Percentiles rank a stretch among this genome's conserved stretches.
These are phyloP conservation scores for Aldrovandia affinis DNA, from an alignment of 2,797 vertebrate genomes.

Conservation along the genomic window DNA sequence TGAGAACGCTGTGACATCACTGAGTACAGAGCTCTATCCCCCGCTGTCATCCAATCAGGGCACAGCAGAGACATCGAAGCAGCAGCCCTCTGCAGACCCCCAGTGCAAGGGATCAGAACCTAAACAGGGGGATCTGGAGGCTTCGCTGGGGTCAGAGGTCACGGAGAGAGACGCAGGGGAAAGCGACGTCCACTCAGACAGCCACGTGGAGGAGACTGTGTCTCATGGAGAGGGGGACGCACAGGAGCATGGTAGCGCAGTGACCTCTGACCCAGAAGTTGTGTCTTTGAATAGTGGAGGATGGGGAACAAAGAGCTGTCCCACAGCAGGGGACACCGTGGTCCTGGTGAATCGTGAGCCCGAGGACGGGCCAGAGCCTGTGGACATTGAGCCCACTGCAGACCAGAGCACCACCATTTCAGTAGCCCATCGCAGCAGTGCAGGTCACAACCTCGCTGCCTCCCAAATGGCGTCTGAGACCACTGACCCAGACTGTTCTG, in stretches of 20 bases:
- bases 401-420: neutral
- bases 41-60: constrained; percentile 41
- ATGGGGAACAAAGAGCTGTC: neutral
- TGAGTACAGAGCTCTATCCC: constrained; percentile 40
- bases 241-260: neutral
- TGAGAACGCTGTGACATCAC: constrained; percentile 20
- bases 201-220: neutral
- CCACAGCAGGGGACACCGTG: constrained; percentile 34
- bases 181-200: neutral
- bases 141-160: neutral
- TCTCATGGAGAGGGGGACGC: neutral
- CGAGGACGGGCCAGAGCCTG: constrained; percentile 29
- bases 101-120: constrained; percentile 18
- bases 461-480: neutral
- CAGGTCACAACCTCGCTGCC: neutral
- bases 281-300: constrained; percentile 5
- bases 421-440: constrained; percentile 9
- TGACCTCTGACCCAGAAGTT: neutral
- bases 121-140: constrained; percentile 17
- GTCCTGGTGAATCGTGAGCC: constrained; percentile 28
- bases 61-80: constrained; percentile 45
- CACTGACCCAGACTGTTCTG: neutral
- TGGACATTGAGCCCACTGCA: constrained; percentile 23
- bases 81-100: constrained; percentile 28
- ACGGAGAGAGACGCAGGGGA: neutral